Evolutionary conservation across 2,888 invertebrate species (phyloP), one percentile per base, ranked within the genome.

Genomic region (Sturmia bella): DNA sequence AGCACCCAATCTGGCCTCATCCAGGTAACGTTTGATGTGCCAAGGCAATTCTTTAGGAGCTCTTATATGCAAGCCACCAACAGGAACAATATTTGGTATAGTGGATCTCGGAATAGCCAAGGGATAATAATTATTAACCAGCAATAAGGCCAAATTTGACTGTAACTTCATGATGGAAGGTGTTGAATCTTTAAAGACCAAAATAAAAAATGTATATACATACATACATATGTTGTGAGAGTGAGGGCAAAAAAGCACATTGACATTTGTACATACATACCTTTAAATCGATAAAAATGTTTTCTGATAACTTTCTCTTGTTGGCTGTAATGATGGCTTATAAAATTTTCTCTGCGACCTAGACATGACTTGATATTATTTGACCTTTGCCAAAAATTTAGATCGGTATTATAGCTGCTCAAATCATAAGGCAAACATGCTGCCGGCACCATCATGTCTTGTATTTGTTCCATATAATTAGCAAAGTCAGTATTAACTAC

Each of bases 31-130:
- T 59, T 90, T 88, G 0, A 92, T 84, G 57, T 91, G 89, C 89
- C 91, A 88, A 17, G 90, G 88, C 54, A 91, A 83, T 13, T 87
- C 87, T 61, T 91, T 90, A 0, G 90, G 87, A 11, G 87, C 89
- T 7, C 90, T 89, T 32, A 93, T 91, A 76, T 93, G 93, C 12
- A 93, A 85, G 9, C 93, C 93, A 0, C 92, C 93, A 1, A 93
- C 92, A 48, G 92, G 91, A 4, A 93, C 87, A 11, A 92, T 88
- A 13, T 91, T 91, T 3, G 91, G 90, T 7, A 92, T 87, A 1
- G 89, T 84, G 0, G 93, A 92, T 24, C 91, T 89, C 0, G 92
- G 88, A 1, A 89, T 90, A 57, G 91, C 87, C n/a, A 93, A 80
- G 3, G 91, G 90, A 63, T 91, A 89, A 87, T 93, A 92, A 37